Percentiles rank a stretch among this genome's conserved stretches.
These are phyloP conservation scores for Acronicta alni DNA, from an alignment of 2,888 invertebrate genomes.

Conservation along the genomic window DNA sequence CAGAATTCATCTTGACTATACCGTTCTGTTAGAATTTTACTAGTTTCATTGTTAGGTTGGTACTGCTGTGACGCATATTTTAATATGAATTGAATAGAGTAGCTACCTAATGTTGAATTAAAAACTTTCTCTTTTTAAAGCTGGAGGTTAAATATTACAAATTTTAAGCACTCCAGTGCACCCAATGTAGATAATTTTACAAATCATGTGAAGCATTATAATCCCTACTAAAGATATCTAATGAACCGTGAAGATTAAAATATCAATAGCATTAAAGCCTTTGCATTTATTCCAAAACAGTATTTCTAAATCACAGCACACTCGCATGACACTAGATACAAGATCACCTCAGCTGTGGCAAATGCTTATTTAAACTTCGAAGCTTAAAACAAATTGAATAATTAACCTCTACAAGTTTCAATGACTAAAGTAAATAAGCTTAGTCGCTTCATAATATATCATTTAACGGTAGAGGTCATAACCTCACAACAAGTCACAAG, in stretches of 20 bases:
- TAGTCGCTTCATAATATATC: constrained; percentile 30
- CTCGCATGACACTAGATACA: constrained; percentile 8
- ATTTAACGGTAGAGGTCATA: constrained; percentile 27
- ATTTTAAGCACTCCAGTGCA: no score
- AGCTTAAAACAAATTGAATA: constrained; percentile 43
- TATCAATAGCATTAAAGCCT: background rate
- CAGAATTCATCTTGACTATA: no score
- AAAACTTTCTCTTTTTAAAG: no score
- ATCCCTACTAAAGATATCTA: background rate
- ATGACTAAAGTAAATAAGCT: constrained; percentile 17
- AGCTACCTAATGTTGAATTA: no score
- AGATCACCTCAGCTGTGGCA: constrained; percentile 8
- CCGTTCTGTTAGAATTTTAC: no score
- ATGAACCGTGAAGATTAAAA: constrained; percentile 3
- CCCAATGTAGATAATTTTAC: no score
- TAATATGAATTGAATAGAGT: no score
- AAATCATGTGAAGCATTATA: no score
- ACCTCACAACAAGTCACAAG: background rate
- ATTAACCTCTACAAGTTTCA: constrained; percentile 32
- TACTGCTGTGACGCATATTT: no score
- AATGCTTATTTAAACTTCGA: constrained; percentile 18
- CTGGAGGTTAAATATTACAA: no score
- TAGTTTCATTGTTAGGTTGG: no score
- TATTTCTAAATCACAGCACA: constrained; percentile 9
- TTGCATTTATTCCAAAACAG: background rate